Base-by-base conservation (phyloP, 2,113 vertebrate genomes). In the Amphilophus citrinellus region DNA sequence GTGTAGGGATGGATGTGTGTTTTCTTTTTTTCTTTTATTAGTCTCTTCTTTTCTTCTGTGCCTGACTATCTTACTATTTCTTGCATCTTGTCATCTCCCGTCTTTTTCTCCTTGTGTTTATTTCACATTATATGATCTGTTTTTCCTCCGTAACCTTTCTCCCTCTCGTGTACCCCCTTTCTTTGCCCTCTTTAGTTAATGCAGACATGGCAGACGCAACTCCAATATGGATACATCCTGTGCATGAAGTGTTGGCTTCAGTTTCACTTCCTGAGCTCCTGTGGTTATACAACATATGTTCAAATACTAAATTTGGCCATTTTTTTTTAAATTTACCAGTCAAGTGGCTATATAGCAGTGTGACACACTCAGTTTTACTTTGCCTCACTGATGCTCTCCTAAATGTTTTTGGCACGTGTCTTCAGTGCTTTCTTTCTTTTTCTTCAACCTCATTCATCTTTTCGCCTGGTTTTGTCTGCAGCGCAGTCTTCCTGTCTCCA, bases 231-330 rank as follows among this genome's bases (percentile, higher is more conserved):
- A 61, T n/a, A 79, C 89, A 90, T 93, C 87, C 84, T 90, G 87
- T 84, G 66, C 82, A 82, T 30, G 50, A 84, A 81, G 80, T 53
- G 56, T n/a, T 92, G 88, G 90, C 90, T 88, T 83, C 47, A 76
- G 7, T 79, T 88, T 82, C 84, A 85, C 84, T 91, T 91, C 90
- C 89, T 35, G 76, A 77, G 60, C 77, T 85, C 91, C 90, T 58
- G 84, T 66, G 83, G 87, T 65, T 83, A 47, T 58, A 60, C 79
- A 83, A 66, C 91, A 93, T 92, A 89, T 91, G 91, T 73, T 92
- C 88, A 62, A 44, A 66, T 57, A 87, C 88, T 89, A 91, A 92
- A 93, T 83, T 75, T 79, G 85, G 87, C 83, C 35, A 22, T 61
- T 76, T 68, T 59, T 57, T 68, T 68, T 57, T 5, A n/a, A 27